Base-by-base conservation (phyloP, 1,140 invertebrate genomes). In the Sarcophaga peregrina region DNA sequence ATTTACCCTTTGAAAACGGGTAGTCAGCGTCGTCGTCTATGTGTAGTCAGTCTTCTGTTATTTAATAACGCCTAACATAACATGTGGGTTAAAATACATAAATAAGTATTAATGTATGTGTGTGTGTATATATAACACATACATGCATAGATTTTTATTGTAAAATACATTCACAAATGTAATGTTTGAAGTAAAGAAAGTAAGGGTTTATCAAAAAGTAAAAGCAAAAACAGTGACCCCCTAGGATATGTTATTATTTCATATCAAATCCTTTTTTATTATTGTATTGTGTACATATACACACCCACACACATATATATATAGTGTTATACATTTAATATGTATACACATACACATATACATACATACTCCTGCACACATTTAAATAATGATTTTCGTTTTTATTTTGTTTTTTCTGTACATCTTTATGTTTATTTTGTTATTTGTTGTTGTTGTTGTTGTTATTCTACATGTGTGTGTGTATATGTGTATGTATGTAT, bases 181-280 rank as follows among this genome's bases (percentile, higher is more conserved):
- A n/a, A 17, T 76, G 37, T 45, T 76, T 1, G 74, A 58, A 58
- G 17, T 20, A 37, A 37, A 37, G n/a, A 7, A 15, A 78, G 75
- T 9, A 25, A 50, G 75, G 75, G 75, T 78, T 78, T 78, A 78
- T 78, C 75, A 78, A 78, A 78, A 50, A 37, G n/a, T 4, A 4
- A 37, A 37, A 37, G 25, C 25, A 37, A 37, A 37, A 1, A 4
- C 1, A 37, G 25, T 2, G 1, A 37, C 25, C 25, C 25, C 20
- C 75, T 6, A 50, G 8, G 75, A 78, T 76, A 76, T 76, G 46
- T 11, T 76, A 75, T 47, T 68, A 68, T 68, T 25, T 78, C 50
- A 37, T 78, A 78, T 78, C 47, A 50, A 78, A 78, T 78, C 75
- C 75, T 78, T 78, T 78, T 46, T 50, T 50, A 52, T 78, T 78